Percentiles rank a stretch among this genome's conserved stretches.
Conservation (phyloP, 2,888 invertebrate species). For the Archaeoteleia sp. region DNA sequence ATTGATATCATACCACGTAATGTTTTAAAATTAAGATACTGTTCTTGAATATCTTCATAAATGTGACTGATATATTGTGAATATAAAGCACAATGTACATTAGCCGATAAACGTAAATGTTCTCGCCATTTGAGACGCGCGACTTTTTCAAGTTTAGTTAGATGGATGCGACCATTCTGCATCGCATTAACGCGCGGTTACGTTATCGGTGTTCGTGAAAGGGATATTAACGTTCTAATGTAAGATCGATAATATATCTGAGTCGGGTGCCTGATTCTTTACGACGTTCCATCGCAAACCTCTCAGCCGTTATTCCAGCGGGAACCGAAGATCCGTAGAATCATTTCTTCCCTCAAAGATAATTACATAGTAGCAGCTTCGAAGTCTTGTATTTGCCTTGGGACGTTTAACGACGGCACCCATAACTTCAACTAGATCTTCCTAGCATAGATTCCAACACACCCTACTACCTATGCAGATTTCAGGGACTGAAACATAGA, state of each 20-base stretch:
- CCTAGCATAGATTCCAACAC: no score
- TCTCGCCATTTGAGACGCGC: no score
- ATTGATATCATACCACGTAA: no score
- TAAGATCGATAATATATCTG: conserved; percentile 29
- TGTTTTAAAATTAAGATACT: no score
- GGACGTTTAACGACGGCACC: no score
- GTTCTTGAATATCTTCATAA: no score
- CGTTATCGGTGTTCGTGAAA: conserved; percentile 22
- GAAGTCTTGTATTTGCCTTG: conserved; percentile 16
- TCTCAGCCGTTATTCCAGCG: conserved; percentile 20
- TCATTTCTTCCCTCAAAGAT: conserved; percentile 22
- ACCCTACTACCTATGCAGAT: no score
- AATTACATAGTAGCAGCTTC: conserved; percentile 28
- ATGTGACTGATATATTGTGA: no score
- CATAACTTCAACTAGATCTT: no score
- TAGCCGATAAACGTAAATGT: conserved; percentile 11
- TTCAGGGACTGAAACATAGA: no score
- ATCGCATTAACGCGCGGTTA: conserved; percentile 17
- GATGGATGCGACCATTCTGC: conserved; percentile 10
- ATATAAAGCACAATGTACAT: no score
- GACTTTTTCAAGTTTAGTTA: no score
- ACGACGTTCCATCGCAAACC: conserved; percentile 15
- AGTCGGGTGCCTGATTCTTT: conserved; percentile 26
- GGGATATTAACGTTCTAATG: conserved; percentile 37
- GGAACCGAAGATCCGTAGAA: conserved; percentile 18